Base-by-base conservation (phyloP, 2,797 vertebrate genomes). In the Gila robusta region DNA sequence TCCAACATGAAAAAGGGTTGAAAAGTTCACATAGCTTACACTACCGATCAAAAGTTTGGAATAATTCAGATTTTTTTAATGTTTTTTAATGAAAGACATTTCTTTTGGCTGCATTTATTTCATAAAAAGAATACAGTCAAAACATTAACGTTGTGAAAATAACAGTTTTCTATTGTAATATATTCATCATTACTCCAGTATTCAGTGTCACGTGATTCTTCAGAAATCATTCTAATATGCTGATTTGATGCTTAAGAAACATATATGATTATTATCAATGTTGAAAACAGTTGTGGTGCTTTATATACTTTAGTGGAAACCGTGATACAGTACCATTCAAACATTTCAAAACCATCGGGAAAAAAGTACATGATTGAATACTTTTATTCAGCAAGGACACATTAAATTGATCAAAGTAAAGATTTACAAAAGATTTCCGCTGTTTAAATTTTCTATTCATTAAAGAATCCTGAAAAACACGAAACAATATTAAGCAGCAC, bases 21-120 rank as follows among this genome's bases (percentile, higher is more conserved):
- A 26, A 26, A 37, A 17, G 64, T 79, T 82, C 91, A 91, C 92
- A 86, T 89, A 91, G 89, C 89, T 87, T 87, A 90, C 64, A 92
- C 91, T 87, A 89, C 88, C 28, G 0, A 49, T 52, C 17, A 39
- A 28, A 26, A 9, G 32, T 21, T 11, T 79, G n/a, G 77, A 79
- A 44, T 26, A 41, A 44, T 79, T 44, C 11, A 0, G 37, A 44
- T 35, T 59, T 59, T 39, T 41, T 62, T 39, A 0, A 41, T 41
- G 23, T 41, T 44, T 32, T 32, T 32, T 32, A 37, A 4, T 3
- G 14, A 64, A 59, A 62, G 4, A 41, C 16, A 17, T 32, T 32
- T 17, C 11, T 32, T 66, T 6, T 66, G 64, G 54, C 7, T 56
- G 35, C 3, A 1, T 59, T 26, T 39, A 26, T 39, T 59, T 77